Evolutionary conservation across 1,140 invertebrate species (phyloP), one percentile per base, ranked within the genome.

Genomic region (Periplaneta americana): DNA sequence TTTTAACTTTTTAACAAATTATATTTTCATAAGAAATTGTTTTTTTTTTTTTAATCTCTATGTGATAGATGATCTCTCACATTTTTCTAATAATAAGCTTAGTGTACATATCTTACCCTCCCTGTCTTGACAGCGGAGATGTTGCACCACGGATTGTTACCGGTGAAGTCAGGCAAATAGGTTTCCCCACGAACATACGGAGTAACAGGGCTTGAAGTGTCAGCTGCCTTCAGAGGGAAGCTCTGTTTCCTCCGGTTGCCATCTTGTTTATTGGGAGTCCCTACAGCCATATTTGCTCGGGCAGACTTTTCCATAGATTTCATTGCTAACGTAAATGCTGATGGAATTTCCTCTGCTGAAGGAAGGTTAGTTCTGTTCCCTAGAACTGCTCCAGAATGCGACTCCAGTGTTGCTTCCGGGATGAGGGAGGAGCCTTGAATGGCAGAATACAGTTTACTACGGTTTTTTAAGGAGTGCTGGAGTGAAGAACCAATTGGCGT

Each of bases 201-300:
- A n/a, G 34, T 28, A 34, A 78, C 35, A 39, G 76, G 76, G 36
- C 76, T 78, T 6, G 76, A 37, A 22, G 33, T 34, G 37, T 34
- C 91, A 78, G 93, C 92, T 77, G 92, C 91, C 84, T 91, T 90
- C 77, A 92, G 92, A 2, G 93, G 93, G 86, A 91, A 94, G 86
- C 93, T 94, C 86, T 95, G 93, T 87, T 95, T 95, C 85, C 93
- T 90, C 75, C 93, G 90, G 82, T 91, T 92, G 76, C 92, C 91
- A 76, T 89, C 90, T 82, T 90, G 90, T 75, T 89, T 89, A 15
- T 10, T 48, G 10, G 31, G 2, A 13, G 39, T 8, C 17, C 34
- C 28, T 22, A 35, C 1, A 22, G 35, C 9, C 33, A 75, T 31
- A 31, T 35, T 36, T 35, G 34, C 76, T 15, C 15, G 28, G 18